phyloP scores from a whole-genome alignment of 2,113 vertebrate genomes.

The Oreochromis aureus region DNA sequence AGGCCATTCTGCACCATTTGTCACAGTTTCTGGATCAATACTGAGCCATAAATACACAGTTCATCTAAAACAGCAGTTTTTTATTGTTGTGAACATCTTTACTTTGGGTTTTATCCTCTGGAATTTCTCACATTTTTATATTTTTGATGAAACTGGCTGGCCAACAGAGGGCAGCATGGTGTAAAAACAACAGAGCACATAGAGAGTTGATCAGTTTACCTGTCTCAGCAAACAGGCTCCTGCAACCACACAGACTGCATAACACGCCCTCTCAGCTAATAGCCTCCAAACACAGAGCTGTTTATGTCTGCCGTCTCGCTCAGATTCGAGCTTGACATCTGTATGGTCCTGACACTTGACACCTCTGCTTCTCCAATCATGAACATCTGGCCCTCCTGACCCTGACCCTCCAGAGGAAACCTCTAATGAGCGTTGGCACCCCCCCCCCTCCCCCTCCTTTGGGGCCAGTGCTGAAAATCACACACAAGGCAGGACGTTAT shows the following conservation, averaged over 20 bases:
- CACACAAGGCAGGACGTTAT: slow-evolving; percentile 37
- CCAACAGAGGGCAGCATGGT: slow-evolving; percentile 53
- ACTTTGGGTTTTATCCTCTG: background rate
- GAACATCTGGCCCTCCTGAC: slow-evolving; percentile 57
- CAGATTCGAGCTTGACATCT: slow-evolving; percentile 12
- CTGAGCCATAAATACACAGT: background rate
- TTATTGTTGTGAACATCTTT: background rate
- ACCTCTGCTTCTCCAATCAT: slow-evolving; percentile 8
- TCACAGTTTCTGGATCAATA: background rate
- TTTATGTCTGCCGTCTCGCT: background rate
- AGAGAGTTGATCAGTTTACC: background rate
- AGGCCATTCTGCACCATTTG: background rate
- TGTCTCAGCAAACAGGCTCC: background rate
- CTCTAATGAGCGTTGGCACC: slow-evolving; percentile 49
- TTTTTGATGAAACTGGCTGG: background rate
- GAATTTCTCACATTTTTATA: accelerated
- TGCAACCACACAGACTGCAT: background rate
- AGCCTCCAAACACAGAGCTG: background rate
- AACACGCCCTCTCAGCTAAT: background rate
- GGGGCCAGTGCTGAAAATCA: background rate
- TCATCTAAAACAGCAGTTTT: background rate
- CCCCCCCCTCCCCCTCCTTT: background rate
- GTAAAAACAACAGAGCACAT: background rate
- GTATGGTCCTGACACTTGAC: slow-evolving; percentile 1
- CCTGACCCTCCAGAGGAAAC: slow-evolving; percentile 46